A percentile compares a stretch with the other conserved stretches of the same genome.
Evolutionary conservation across 2,888 invertebrate genomes (phyloP).

Genomic region (Sepiola atlantica): DNA sequence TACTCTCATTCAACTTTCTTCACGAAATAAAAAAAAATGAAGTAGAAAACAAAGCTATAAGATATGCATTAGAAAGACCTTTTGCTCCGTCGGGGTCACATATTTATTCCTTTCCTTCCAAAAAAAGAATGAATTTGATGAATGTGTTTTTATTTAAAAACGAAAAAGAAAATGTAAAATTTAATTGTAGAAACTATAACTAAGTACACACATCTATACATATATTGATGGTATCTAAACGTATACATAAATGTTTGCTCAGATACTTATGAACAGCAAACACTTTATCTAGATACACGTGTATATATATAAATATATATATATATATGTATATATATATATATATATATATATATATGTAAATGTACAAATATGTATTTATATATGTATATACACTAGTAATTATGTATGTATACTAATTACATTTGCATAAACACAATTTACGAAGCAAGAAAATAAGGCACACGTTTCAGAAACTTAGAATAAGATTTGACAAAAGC

Average conservation of each 20-base stretch:
- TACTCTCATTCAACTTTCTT: background rate
- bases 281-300: background rate
- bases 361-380: background rate
- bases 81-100: conserved; percentile 41
- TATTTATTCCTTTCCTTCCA: conserved; percentile 44
- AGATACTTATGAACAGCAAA: background rate
- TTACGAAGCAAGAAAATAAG: background rate
- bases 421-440: background rate
- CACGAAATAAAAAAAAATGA: background rate
- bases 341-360: background rate
- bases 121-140: background rate
- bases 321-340: background rate
- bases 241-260: background rate
- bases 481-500: background rate
- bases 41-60: too few relatives aligned
- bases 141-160: background rate
- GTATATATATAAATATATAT: background rate
- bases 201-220: background rate
- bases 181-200: background rate
- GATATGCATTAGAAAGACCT: background rate
- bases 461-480: background rate
- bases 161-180: background rate
- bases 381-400: background rate
- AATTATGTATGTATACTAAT: background rate
- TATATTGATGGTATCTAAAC: background rate